Conservation (phyloP, 2,797 vertebrate genomes). For the Scolopax rusticola region DNA sequence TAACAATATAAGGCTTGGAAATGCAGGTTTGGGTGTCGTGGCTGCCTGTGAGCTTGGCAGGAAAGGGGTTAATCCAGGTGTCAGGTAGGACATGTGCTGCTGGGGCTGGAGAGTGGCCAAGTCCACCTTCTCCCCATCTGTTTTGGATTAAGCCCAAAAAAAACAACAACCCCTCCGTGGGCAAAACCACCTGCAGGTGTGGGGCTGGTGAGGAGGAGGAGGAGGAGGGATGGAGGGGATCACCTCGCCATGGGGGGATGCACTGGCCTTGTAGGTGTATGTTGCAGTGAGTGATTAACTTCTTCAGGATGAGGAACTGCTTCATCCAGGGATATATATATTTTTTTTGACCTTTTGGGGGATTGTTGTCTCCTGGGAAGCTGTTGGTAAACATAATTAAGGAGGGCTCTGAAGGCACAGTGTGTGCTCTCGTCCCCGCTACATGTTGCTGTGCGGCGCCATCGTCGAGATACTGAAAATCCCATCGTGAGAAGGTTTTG, state of each 20-base stretch:
- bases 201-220: background rate
- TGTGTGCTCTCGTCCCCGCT: background rate
- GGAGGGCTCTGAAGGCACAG: background rate
- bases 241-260: rapidly evolving
- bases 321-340: background rate
- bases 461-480: background rate
- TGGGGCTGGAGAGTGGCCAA: constrained; percentile 36
- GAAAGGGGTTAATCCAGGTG: constrained; percentile 42
- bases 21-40: background rate
- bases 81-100: constrained; percentile 21
- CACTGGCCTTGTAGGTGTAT: rapidly evolving
- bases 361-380: background rate
- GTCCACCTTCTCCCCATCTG: constrained; percentile 49
- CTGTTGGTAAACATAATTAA: constrained; percentile 31
- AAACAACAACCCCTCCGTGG: background rate
- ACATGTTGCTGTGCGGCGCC: rapidly evolving
- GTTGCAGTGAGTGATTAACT: constrained; percentile 32
- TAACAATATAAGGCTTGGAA: background rate
- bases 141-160: constrained; percentile 35
- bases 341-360: constrained; percentile 13
- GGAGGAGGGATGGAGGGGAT: background rate
- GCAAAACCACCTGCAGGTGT: constrained; percentile 47
- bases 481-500: background rate
- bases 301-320: background rate
- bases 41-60: background rate